Conservation (phyloP, 1,140 invertebrate genomes). For the Drosophila novamexicana region DNA sequence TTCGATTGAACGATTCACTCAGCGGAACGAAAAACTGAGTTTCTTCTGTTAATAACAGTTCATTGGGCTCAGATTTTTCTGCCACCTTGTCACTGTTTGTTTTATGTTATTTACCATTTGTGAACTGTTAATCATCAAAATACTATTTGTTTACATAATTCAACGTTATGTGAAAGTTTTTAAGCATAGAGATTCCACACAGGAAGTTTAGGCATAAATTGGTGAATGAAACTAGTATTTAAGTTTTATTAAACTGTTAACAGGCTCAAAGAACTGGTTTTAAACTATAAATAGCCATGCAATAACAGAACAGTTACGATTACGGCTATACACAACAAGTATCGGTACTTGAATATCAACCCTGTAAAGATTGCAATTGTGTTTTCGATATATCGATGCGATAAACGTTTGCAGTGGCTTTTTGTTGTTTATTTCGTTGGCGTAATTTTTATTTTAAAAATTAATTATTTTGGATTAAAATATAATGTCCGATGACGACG, state of each 20-base stretch:
- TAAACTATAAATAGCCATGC: not conserved
- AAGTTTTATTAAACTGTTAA: too few species aligned
- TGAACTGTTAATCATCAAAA: not conserved
- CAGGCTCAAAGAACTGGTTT: too few species aligned
- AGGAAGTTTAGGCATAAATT: too few species aligned
- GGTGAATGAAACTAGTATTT: too few species aligned
- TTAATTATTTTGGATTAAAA: constrained; percentile 61
- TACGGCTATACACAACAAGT: not conserved
- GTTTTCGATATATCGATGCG: constrained; percentile 41
- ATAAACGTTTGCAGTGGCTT: constrained; percentile 70
- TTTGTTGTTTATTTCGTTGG: constrained; percentile 79
- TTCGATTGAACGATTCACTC: constrained; percentile 17
- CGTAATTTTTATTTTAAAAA: constrained; percentile 76
- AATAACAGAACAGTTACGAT: not conserved
- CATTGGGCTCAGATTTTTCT: not conserved
- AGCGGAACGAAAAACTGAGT: constrained; percentile 11
- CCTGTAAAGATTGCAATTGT: not conserved
- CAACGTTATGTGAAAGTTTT: too few species aligned
- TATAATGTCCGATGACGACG: constrained; percentile 95
- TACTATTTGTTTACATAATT: too few species aligned
- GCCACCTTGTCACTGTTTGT: constrained; percentile 16
- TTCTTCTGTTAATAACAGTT: constrained; percentile 1
- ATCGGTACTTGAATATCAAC: not conserved
- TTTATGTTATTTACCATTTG: not conserved
- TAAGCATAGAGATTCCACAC: too few species aligned